Conservation (phyloP, 1,140 invertebrate genomes). For the Drosophila subpulchrella region DNA sequence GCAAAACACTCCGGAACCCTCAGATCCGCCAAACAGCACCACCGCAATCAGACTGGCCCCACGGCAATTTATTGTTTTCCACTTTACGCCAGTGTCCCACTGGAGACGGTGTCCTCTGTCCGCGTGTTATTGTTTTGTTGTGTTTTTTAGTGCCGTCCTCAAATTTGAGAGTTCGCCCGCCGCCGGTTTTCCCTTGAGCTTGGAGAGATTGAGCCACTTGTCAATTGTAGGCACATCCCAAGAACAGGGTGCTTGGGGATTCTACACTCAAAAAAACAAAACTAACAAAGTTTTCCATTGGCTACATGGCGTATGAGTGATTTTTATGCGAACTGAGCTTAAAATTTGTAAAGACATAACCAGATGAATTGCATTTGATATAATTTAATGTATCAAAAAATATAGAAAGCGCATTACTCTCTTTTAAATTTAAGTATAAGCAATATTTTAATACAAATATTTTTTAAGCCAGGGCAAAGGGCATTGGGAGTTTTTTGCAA, state of each 20-base stretch:
- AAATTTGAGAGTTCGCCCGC: conserved; percentile 47
- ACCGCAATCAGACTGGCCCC: conserved; percentile 40
- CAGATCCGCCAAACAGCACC: conserved; percentile 1
- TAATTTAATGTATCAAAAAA: too few relatives aligned
- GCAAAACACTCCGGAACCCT: background rate
- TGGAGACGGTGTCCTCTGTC: conserved; percentile 33
- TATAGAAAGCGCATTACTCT: too few relatives aligned
- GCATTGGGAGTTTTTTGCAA: too few relatives aligned
- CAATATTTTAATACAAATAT: too few relatives aligned
- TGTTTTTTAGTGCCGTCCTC: conserved; percentile 57
- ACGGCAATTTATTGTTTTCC: conserved; percentile 78
- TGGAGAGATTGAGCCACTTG: conserved; percentile 73
- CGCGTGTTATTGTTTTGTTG: conserved; percentile 60
- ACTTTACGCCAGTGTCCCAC: conserved; percentile 64
- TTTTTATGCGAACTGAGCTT: background rate
- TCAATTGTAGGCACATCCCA: conserved; percentile 56
- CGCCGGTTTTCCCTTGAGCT: conserved; percentile 26
- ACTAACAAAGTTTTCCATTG: background rate
- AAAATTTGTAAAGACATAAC: too few relatives aligned
- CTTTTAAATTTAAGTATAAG: background rate
- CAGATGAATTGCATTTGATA: too few relatives aligned
- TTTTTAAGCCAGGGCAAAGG: too few relatives aligned
- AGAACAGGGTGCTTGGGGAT: background rate
- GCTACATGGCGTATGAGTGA: background rate
- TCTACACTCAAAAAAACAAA: conserved; percentile 12